Evolutionary conservation across 2,113 vertebrate genomes (phyloP).

Genomic region (Pterocles burchelli): DNA sequence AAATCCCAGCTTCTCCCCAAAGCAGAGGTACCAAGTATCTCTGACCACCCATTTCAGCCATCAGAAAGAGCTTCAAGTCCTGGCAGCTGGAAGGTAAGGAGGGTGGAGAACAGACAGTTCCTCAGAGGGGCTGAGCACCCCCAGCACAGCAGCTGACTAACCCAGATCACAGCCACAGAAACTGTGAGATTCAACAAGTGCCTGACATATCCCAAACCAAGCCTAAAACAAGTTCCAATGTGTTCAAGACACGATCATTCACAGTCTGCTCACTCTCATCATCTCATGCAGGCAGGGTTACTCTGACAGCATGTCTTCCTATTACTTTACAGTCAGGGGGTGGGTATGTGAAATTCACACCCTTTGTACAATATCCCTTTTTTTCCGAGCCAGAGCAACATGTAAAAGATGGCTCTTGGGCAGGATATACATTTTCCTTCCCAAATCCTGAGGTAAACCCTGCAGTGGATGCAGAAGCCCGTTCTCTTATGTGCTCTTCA

Average conservation of each 20-base stretch:
- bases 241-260: background rate
- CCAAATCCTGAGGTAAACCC: background rate
- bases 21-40: background rate
- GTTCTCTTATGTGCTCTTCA: background rate
- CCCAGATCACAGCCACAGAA: background rate
- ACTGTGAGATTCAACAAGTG: background rate
- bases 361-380: background rate
- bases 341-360: background rate
- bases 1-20: conserved; percentile 70
- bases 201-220: background rate
- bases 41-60: conserved; percentile 24
- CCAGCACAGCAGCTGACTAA: background rate
- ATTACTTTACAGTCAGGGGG: background rate
- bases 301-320: background rate
- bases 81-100: conserved; percentile 29
- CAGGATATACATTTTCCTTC: background rate
- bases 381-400: background rate
- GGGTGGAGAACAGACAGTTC: background rate
- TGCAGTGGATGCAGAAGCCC: background rate
- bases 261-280: background rate
- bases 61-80: background rate
- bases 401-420: background rate
- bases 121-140: background rate
- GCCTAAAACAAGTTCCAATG: background rate
- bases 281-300: background rate